These are phyloP conservation scores for Regulus satrapa DNA, from an alignment of 2,113 vertebrate species.

Conservation along the genomic window DNA sequence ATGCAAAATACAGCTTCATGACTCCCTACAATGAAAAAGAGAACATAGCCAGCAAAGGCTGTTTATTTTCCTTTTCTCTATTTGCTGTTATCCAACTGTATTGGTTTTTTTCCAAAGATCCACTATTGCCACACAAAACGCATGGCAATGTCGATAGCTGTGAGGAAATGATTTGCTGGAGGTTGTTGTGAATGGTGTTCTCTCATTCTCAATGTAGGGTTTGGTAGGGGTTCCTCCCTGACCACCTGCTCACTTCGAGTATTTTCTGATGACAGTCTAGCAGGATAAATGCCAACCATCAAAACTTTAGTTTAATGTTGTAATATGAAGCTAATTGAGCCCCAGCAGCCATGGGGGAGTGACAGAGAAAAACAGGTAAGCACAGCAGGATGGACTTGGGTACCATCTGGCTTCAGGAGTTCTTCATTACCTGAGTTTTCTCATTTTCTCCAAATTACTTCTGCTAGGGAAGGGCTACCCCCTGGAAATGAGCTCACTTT, in stretches of 20 bases:
- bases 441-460: neutral
- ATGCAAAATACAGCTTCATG: neutral
- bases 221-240: neutral
- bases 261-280: neutral
- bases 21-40: neutral
- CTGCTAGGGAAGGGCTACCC: neutral
- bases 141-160: fast-evolving
- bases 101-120: neutral
- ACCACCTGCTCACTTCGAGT: neutral
- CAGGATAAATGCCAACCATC: neutral
- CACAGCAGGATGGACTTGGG: neutral
- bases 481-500: neutral
- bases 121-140: neutral
- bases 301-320: neutral
- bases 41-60: neutral
- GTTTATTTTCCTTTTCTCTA: neutral
- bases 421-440: neutral
- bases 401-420: neutral
- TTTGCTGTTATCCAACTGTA: neutral
- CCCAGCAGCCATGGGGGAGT: neutral
- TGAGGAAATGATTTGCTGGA: neutral
- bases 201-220: neutral
- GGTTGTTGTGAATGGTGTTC: neutral
- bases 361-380: conserved; percentile 17
- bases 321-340: neutral